These are phyloP conservation scores for Maconellicoccus hirsutus DNA, from an alignment of 1,140 invertebrate genomes.

Conservation along the genomic window DNA sequence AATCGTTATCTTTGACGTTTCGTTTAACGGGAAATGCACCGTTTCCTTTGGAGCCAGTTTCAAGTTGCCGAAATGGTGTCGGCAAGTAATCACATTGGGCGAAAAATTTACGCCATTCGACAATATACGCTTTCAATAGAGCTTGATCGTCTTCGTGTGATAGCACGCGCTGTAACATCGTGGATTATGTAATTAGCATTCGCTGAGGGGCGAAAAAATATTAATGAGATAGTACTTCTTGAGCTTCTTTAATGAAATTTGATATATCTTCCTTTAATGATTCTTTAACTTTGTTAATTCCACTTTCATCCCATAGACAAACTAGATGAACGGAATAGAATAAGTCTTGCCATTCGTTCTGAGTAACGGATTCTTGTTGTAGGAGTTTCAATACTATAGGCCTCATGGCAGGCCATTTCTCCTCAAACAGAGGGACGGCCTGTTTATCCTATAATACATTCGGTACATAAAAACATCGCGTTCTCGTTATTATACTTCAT, in stretches of 20 bases:
- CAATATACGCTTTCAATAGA: constrained; percentile 87
- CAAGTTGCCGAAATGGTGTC: constrained; percentile 87
- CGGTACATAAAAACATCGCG: no score
- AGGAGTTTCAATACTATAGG: constrained; percentile 85
- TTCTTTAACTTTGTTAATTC: constrained; percentile 72
- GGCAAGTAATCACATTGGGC: constrained; percentile 94
- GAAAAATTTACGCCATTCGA: constrained; percentile 95
- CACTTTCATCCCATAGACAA: constrained; percentile 94
- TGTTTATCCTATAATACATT: constrained; percentile 40
- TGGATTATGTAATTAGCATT: background rate
- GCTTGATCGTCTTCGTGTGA: constrained; percentile 88
- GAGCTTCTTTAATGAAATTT: constrained; percentile 88
- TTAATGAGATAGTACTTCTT: no score
- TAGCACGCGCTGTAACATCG: constrained; percentile 53
- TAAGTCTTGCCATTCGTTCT: constrained; percentile 91
- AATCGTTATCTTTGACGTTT: constrained; percentile 68
- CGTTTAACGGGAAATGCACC: constrained; percentile 48
- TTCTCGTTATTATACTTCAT: no score
- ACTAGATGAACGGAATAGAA: constrained; percentile 92
- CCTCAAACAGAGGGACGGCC: constrained; percentile 68
- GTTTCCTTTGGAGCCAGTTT: constrained; percentile 60
- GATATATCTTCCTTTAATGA: constrained; percentile 86
- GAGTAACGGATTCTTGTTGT: constrained; percentile 84
- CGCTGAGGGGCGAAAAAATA: no score
- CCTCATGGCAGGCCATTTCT: constrained; percentile 89